These are phyloP conservation scores for Pseudomyrmex flavicornis DNA, from an alignment of 1,140 invertebrate species.

Conservation along the genomic window DNA sequence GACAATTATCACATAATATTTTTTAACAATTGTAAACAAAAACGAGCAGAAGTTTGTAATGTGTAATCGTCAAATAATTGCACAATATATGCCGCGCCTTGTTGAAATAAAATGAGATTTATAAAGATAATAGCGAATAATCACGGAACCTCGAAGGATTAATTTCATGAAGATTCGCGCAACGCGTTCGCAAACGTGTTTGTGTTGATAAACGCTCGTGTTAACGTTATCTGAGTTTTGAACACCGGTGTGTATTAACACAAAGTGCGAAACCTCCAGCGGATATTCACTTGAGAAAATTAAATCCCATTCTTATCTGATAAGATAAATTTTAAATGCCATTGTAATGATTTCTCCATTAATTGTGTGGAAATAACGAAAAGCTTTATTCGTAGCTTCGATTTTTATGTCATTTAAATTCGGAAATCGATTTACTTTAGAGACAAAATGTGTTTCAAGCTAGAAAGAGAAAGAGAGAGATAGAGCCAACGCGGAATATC, in stretches of 20 bases:
- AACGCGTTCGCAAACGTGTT: slow-evolving; percentile 1
- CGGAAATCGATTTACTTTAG: neutral
- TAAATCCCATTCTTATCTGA: neutral
- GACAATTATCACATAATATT: too few species aligned
- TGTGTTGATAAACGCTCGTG: slow-evolving; percentile 7
- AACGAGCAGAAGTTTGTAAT: neutral
- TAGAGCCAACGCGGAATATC: too few species aligned
- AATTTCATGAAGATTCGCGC: slow-evolving; percentile 15
- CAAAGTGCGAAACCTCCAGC: neutral
- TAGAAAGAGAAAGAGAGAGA: neutral
- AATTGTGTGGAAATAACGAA: neutral
- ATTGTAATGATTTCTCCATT: neutral
- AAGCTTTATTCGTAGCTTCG: neutral
- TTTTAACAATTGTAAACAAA: neutral
- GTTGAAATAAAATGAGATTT: slow-evolving; percentile 9
- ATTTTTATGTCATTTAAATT: slow-evolving; percentile 2
- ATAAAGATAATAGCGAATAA: slow-evolving; percentile 18
- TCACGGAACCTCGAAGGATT: neutral
- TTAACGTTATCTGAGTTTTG: slow-evolving; percentile 19
- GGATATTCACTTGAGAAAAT: slow-evolving; percentile 4
- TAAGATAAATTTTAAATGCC: neutral
- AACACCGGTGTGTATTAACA: slow-evolving; percentile 11
- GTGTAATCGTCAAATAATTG: slow-evolving; percentile 40
- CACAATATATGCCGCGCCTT: neutral
- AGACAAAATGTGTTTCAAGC: neutral